Conservation (phyloP, 92 coral and sea anemone species). For the Diadumene lineata region DNA sequence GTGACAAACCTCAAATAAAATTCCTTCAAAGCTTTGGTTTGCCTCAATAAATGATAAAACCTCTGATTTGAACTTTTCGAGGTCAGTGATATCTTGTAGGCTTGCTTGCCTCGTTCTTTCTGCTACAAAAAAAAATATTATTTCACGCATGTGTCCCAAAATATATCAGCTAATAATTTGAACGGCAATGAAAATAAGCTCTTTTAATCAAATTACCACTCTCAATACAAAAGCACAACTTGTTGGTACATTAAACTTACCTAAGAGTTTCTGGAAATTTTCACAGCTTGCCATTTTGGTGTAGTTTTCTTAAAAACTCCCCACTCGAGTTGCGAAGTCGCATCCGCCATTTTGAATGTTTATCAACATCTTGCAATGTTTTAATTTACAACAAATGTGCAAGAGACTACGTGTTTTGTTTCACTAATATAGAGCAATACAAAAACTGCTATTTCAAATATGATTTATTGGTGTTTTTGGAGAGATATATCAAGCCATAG, state of each 20-base stretch:
- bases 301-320: background rate
- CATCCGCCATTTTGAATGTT: background rate
- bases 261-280: background rate
- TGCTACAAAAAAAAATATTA: background rate
- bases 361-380: background rate
- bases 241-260: background rate
- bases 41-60: conserved; percentile 30
- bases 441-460: too few relatives aligned
- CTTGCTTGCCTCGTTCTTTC: conserved; percentile 3
- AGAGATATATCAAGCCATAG: too few relatives aligned
- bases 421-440: too few relatives aligned
- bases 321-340: background rate
- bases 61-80: conserved; percentile 17
- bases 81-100: background rate
- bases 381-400: too few relatives aligned
- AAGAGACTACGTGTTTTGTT: too few relatives aligned
- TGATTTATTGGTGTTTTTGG: too few relatives aligned
- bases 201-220: too few relatives aligned
- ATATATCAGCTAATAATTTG: too few relatives aligned
- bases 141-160: too few relatives aligned
- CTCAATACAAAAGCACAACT: background rate
- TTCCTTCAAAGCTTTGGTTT: conserved; percentile 34
- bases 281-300: background rate
- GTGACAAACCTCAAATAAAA: conserved; percentile 25
- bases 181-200: too few relatives aligned